Evolutionary conservation across 2,888 invertebrate species (phyloP), one percentile per base, ranked within the genome.

Genomic region (Nymphalis urticae): DNA sequence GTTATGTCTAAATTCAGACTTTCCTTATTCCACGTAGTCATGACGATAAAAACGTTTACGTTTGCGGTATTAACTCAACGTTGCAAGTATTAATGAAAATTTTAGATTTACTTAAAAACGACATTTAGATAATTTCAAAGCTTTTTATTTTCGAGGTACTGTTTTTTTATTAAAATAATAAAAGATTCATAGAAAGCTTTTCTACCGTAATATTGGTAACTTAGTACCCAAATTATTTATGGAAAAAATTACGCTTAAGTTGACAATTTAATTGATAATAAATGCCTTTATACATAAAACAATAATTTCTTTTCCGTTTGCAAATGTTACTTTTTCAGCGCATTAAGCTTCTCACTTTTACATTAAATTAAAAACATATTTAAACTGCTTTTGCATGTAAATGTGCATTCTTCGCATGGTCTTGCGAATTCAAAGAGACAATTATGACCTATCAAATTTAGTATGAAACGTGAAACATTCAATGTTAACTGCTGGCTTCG

Each of bases 1-100:
- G 81, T 82, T 79, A 76, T 77, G 76, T 77, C 79, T 78, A 79
- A 79, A 79, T 79, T 75, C 77, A 79, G 75, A 75, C 73, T 75
- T 75, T 76, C 76, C 76, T 76, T 75, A 67, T 67, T 62, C 67
- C 62, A 61, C 67, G 36, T 60, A 59, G 59, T 32, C 63, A 53
- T 17, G 47, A 8, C 54, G 54, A 24, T 53, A 64, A 64, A 54
- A 64, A 64, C 19, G 7, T 21, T 64, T 17, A 47, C 21, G 42
- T 53, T 64, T 64, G 54, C 42, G 48, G 58, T 16, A 48, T 59
- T 50, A 65, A 59, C 27, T 65, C 50, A 19, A n/a, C 10, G 9
- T 58, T 42, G n/a, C 42, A n/a, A 21, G 5, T 58, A n/a, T 58
- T 36, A n/a, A 27, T 13, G 54, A 54, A 27, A 54, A 27, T 17